These are phyloP conservation scores for Trachemys scripta DNA, from an alignment of 2,113 vertebrate species.

Conservation along the genomic window DNA sequence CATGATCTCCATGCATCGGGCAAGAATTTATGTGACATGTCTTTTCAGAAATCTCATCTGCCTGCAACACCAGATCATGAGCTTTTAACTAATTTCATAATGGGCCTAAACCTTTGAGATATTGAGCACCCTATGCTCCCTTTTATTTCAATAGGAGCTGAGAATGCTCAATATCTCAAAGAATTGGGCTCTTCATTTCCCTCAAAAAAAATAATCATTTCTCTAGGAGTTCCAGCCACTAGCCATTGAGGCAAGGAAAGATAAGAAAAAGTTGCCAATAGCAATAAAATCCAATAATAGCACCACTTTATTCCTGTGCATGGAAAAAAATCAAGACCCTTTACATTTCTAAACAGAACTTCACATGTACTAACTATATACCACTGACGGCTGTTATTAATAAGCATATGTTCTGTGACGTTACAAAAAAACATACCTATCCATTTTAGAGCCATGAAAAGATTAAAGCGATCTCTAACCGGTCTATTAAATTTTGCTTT, in stretches of 20 bases:
- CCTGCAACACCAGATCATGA: not conserved
- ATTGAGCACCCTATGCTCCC: not conserved
- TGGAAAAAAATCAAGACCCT: not conserved
- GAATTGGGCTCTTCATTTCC: not conserved
- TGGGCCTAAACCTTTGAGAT: not conserved
- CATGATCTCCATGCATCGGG: not conserved
- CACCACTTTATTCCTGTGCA: not conserved
- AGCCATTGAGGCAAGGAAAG: not conserved
- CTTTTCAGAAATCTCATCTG: not conserved
- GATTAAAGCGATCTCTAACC: not conserved
- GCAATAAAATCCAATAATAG: not conserved
- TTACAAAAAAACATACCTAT: not conserved
- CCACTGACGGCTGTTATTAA: not conserved
- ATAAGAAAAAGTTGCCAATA: not conserved
- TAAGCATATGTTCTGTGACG: not conserved
- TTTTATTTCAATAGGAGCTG: not conserved
- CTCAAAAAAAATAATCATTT: not conserved
- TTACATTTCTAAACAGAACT: not conserved
- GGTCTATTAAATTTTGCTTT: not conserved
- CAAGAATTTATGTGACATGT: not conserved
- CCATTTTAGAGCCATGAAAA: not conserved
- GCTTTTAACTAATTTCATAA: not conserved
- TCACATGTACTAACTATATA: not conserved
- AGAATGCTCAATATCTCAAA: not conserved
- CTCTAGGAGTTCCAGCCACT: not conserved